Evolutionary conservation across 2,113 vertebrate genomes (phyloP), one percentile per base, ranked within the genome.

Genomic region (Helogale parvula): DNA sequence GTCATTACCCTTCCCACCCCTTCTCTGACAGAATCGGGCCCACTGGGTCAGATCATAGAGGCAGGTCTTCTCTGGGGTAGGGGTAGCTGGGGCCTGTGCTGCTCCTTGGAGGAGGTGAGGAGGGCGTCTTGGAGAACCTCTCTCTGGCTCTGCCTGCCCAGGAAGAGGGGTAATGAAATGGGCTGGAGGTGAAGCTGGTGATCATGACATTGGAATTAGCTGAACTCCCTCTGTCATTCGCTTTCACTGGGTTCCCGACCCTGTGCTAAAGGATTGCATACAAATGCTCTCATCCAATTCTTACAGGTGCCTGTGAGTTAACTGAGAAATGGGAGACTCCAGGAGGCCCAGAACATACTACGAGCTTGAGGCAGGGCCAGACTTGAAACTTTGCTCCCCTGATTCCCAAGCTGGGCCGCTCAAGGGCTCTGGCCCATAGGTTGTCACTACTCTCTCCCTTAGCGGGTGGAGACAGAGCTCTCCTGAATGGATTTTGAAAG

Each of bases 51-150:
- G 38, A 41, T 41, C 33, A 5, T 41, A 68, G 81, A 27, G 29
- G 84, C 27, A 90, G 35, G 35, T 15, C 31, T 41, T 89, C 21
- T 50, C 33, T 50, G 35, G 38, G 60, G 29, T 0, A 1, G 15
- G 1, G 45, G 0, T 13, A 27, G 14, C 12, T 0, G 54, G 9
- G 13, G 27, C 21, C 54, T 27, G 0, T 11, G 38, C 3, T 31
- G 23, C 41, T 74, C 12, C 15, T 45, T 8, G 8, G 54, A 50
- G 50, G 35, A 50, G 60, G 27, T 14, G 63, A 29, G 4, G 25
- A 50, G 2, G 35, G 23, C 13, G 7, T 50, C n/a, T 63, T 74
- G 50, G 72, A 41, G 47, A 27, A 19, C 13, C 31, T 3, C 13
- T 27, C 23, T 14, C 15, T 33, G 47, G 25, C n/a, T 63, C 68